A percentile compares a stretch with the other conserved stretches of the same genome.
Evolutionary conservation across 2,888 invertebrate species (phyloP).

Genomic region (Pseudococcus longispinus): DNA sequence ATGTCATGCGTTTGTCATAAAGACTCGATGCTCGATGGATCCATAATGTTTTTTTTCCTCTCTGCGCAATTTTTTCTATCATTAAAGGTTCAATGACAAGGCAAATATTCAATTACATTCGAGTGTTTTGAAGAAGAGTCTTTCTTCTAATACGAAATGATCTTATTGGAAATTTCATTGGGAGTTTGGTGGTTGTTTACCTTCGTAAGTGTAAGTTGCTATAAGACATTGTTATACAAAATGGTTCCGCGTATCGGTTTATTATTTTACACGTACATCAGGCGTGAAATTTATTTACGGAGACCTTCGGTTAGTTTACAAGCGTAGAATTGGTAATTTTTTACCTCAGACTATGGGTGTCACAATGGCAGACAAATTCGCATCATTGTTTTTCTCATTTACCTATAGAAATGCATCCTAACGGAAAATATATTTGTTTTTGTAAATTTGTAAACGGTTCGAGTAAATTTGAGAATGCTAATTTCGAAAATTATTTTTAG

Average conservation of each 20-base stretch:
- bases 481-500: background rate
- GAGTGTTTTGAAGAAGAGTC: background rate
- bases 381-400: background rate
- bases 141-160: background rate
- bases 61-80: background rate
- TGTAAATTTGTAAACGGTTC: too few species aligned
- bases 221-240: background rate
- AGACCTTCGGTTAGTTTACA: slow-evolving; percentile 15
- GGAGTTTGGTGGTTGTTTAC: slow-evolving; percentile 20
- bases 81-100: background rate
- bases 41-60: background rate
- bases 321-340: slow-evolving; percentile 4
- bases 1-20: slow-evolving; percentile 6
- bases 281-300: background rate
- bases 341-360: background rate
- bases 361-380: background rate
- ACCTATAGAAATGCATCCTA: background rate
- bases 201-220: background rate
- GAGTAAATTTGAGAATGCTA: background rate
- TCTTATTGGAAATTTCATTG: slow-evolving; percentile 8
- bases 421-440: background rate
- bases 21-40: background rate
- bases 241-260: slow-evolving; percentile 4
- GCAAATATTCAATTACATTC: background rate
- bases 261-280: background rate